phyloP scores from a whole-genome alignment of 1,140 invertebrate genomes.

The Lamellibrachia luymesi region DNA sequence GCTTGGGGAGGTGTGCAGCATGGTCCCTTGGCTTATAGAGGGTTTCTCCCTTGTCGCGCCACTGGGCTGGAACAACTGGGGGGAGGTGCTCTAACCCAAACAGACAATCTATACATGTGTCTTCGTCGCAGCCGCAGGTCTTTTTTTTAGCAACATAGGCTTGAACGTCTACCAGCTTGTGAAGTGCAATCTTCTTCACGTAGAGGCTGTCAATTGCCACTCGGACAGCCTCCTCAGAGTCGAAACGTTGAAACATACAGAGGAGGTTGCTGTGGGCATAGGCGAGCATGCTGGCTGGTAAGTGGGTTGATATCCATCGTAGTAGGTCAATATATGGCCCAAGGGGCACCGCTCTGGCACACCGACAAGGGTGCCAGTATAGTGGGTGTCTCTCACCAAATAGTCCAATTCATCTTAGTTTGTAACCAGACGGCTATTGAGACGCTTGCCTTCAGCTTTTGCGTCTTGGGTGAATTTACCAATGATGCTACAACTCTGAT shows the following conservation, averaged over 20 bases:
- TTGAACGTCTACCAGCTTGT: no score
- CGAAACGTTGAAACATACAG: constrained; percentile 15
- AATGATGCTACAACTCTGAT: constrained; percentile 26
- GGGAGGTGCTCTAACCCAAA: background rate
- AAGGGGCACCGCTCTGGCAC: constrained; percentile 21
- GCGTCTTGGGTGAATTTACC: constrained; percentile 28
- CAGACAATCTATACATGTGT: background rate
- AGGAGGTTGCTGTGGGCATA: constrained; percentile 23
- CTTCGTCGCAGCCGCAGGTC: background rate
- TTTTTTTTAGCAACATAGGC: background rate
- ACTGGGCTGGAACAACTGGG: constrained; percentile 12
- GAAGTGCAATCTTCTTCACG: no score
- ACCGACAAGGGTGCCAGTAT: constrained; percentile 23
- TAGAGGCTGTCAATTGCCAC: no score
- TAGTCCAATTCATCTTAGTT: constrained; percentile 25
- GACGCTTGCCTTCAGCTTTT: constrained; percentile 19
- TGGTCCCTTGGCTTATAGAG: constrained; percentile 17
- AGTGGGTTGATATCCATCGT: constrained; percentile 21
- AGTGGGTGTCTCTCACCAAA: constrained; percentile 18
- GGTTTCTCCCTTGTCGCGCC: constrained; percentile 24
- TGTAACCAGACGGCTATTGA: constrained; percentile 22
- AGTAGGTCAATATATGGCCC: constrained; percentile 25
- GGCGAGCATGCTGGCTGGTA: constrained; percentile 17
- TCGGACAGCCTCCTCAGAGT: constrained; percentile 19
- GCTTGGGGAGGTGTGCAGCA: constrained; percentile 17